phyloP scores from a whole-genome alignment of 2,888 invertebrate species.

The Phalera bucephala region DNA sequence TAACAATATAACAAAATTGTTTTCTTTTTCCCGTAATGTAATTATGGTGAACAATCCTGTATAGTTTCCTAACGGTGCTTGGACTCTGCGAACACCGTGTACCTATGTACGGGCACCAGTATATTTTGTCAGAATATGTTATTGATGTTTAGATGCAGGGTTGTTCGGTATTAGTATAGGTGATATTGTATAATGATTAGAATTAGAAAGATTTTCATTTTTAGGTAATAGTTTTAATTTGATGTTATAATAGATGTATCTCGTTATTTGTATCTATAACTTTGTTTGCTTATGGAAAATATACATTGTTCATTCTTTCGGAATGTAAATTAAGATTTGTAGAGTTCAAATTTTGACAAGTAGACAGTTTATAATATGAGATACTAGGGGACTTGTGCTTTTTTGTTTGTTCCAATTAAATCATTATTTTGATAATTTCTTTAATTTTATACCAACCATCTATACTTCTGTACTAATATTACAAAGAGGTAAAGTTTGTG shows the following conservation, averaged over 20 bases:
- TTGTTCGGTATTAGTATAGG: conserved; percentile 19
- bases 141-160: no score
- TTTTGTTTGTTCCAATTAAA: conserved; percentile 38
- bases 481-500: no score
- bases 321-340: background rate
- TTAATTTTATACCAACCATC: conserved; percentile 3
- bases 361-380: conserved; percentile 16
- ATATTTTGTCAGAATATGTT: no score
- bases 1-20: no score
- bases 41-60: conserved; percentile 9
- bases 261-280: background rate
- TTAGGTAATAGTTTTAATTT: conserved; percentile 13
- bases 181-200: conserved; percentile 15
- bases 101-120: no score
- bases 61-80: no score
- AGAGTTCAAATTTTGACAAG: conserved; percentile 8
- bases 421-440: conserved; percentile 19
- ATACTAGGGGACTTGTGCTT: conserved; percentile 27
- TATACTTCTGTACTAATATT: no score
- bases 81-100: no score
- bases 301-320: background rate
- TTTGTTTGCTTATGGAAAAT: background rate
- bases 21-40: conserved; percentile 8
- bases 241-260: background rate
- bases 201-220: no score